phyloP scores from a whole-genome alignment of 2,113 vertebrate species.

The Ceyx melanurus region DNA sequence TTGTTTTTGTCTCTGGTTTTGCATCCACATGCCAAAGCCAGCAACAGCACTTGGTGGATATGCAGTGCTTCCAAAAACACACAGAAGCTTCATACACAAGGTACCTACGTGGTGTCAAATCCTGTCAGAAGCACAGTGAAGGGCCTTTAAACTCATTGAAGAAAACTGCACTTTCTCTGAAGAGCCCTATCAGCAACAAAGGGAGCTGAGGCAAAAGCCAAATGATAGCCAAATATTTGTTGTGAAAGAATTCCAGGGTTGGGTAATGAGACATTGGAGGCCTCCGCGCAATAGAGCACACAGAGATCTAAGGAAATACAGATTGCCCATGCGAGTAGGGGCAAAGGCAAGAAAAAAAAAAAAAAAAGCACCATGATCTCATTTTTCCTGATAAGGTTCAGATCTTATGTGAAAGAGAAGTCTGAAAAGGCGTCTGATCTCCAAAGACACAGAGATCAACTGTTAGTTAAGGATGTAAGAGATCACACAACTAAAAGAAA shows the following conservation, averaged over 20 bases:
- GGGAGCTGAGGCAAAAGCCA: background rate
- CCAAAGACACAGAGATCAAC: conserved; percentile 40
- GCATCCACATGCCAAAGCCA: background rate
- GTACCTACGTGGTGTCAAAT: background rate
- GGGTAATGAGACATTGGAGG: background rate
- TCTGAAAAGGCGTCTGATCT: conserved; percentile 32
- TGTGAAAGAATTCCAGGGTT: background rate
- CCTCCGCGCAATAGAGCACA: background rate
- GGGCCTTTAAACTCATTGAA: background rate
- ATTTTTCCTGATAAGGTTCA: background rate
- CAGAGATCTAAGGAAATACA: background rate
- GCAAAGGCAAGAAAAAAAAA: background rate
- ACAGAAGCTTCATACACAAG: accelerated
- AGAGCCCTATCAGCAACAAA: background rate
- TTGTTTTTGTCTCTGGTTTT: background rate
- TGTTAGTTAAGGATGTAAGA: conserved; percentile 18
- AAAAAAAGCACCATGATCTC: background rate
- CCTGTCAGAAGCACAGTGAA: background rate
- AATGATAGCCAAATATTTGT: background rate
- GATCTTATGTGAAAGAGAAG: background rate
- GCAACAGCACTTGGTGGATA: accelerated
- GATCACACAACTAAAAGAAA: conserved; percentile 17
- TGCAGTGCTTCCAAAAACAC: accelerated
- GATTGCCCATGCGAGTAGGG: background rate
- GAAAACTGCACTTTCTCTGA: background rate